Conservation (phyloP, 2,113 vertebrate species). For the Tychaedon coryphoeus region DNA sequence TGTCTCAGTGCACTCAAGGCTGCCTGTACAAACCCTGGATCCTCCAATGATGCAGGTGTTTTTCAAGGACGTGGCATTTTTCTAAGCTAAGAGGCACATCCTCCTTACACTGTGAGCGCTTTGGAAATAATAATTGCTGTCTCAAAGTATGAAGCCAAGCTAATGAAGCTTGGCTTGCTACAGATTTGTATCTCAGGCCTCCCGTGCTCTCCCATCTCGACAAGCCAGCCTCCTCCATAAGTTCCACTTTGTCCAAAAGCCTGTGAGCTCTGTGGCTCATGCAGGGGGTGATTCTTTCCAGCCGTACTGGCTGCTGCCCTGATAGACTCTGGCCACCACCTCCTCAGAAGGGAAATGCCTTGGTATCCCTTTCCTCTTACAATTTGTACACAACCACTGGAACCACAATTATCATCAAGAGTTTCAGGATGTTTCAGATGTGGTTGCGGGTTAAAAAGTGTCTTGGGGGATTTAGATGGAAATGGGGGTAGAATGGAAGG, state of each 20-base stretch:
- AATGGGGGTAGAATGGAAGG: fast-evolving
- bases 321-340: neutral
- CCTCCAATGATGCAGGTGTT: neutral
- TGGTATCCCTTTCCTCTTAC: neutral
- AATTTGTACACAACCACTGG: neutral
- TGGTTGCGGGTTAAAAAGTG: neutral
- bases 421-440: neutral
- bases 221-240: neutral
- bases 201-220: neutral
- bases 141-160: neutral
- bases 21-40: neutral
- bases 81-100: neutral
- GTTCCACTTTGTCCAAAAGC: neutral
- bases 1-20: neutral
- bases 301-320: neutral
- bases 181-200: neutral
- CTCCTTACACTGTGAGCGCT: neutral
- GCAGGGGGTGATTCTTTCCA: neutral
- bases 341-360: neutral
- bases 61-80: neutral
- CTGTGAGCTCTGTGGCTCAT: neutral
- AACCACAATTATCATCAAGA: neutral
- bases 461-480: fast-evolving
- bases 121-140: neutral
- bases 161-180: slow-evolving; percentile 16